Base-by-base conservation (phyloP, 2,888 invertebrate genomes). In the Drosophila nr. fundita region DNA sequence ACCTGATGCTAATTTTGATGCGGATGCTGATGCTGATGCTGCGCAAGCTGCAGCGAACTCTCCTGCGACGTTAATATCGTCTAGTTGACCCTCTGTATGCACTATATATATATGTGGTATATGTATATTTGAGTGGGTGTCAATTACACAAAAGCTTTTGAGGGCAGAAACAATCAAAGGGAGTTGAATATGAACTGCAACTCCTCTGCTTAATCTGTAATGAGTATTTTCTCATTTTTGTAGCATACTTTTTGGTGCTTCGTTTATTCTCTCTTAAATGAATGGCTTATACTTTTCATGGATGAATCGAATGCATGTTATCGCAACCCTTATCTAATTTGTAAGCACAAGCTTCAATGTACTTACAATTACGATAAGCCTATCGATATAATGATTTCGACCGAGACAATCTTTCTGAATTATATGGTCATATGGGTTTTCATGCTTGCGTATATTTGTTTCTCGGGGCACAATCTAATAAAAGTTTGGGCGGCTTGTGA, bases 121-220 rank as follows among this genome's bases (percentile, higher is more conserved):
- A 24, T 61, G 36, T 45, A 24, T 45, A 38, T 34, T 29, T 69
- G 69, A 64, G 38, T 67, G 64, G 71, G 79, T 80, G 79, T 82
- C 78, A 80, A 82, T 80, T 81, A 74, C 80, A 53, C 71, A 78
- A 80, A 81, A 49, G 73, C 50, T 60, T 71, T 66, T 34, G 36
- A 50, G 10, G 42, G 63, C 36, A 76, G 58, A 66, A 72, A 72
- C 72, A 76, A 64, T 40, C 21, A 42, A 4, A 32, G 30, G 11
- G 32, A 52, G 53, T 24, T 40, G 4, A 45, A 40, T 32, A 30
- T 36, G 18, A 49, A 18, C 40, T 29, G 38, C 34, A 1, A 8
- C 45, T 24, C 15, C 8, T 24, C 24, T 30, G 38, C 15, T 45
- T 11, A 24, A 48, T 24, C 30, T 38, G 42, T 11, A 27, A 27